A percentile compares a stretch with the other conserved stretches of the same genome.
Conservation (phyloP, 2,888 invertebrate species). For the Pharmacophagus antenor region DNA sequence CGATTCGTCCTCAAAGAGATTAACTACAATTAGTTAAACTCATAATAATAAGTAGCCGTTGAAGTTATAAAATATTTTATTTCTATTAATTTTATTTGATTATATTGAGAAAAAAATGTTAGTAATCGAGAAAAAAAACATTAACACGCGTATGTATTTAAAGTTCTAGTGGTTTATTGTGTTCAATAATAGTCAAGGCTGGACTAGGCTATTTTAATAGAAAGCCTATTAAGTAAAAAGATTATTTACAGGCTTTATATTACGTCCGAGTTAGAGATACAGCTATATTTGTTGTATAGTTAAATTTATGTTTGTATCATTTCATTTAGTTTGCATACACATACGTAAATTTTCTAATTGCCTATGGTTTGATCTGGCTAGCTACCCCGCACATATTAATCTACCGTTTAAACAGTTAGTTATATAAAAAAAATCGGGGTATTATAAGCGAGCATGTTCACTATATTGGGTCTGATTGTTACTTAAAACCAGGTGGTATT, state of each 20-base stretch:
- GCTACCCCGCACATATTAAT: no score
- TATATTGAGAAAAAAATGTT: not conserved
- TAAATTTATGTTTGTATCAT: not conserved
- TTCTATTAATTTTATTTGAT: no score
- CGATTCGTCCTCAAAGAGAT: no score
- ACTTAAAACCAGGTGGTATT: no score
- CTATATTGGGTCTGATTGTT: no score
- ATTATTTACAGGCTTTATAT: slow-evolving; percentile 14
- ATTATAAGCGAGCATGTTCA: no score
- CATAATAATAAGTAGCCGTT: no score
- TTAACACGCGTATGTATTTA: not conserved
- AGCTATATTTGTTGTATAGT: not conserved
- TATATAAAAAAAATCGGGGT: no score
- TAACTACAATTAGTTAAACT: no score
- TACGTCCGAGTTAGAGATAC: not conserved
- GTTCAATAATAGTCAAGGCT: slow-evolving; percentile 35
- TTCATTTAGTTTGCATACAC: not conserved
- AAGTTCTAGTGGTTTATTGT: not conserved
- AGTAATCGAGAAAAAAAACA: not conserved
- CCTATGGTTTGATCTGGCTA: no score
- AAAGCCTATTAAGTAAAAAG: slow-evolving; percentile 22
- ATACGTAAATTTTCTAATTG: not conserved
- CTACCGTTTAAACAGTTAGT: no score
- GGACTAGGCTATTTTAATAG: slow-evolving; percentile 16
- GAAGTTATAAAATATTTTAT: no score